Evolutionary conservation across 2,797 vertebrate species (phyloP).

Genomic region (Lutjanus argentimaculatus): DNA sequence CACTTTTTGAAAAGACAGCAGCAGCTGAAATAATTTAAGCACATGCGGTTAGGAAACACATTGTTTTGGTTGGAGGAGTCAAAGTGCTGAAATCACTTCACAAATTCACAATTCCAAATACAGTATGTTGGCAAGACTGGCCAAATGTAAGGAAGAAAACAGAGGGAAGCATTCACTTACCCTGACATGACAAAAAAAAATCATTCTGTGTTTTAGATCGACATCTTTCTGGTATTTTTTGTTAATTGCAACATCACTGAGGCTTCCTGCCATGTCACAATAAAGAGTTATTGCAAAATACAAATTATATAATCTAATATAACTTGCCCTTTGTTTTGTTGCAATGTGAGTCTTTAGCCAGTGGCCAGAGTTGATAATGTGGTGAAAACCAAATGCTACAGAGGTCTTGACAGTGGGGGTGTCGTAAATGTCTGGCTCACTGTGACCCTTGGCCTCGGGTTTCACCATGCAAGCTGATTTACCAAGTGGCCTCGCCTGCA

Average conservation of each 20-base stretch:
- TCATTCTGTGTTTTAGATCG: background rate
- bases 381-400: conserved; percentile 37
- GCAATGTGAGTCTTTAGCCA: conserved; percentile 7
- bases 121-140: background rate
- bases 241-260: background rate
- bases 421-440: conserved; percentile 81
- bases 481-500: conserved; percentile 88
- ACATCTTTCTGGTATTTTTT: background rate
- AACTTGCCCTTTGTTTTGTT: conserved; percentile 5
- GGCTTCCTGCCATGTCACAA: conserved; percentile 4
- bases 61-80: background rate
- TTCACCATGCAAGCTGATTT: conserved; percentile 89
- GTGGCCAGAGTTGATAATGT: conserved; percentile 35
- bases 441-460: conserved; percentile 88
- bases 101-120: background rate
- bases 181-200: background rate
- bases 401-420: conserved; percentile 45
- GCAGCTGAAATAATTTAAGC: background rate
- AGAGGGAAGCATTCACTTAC: background rate
- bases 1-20: background rate
- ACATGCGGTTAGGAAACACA: background rate
- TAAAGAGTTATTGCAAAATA: background rate
- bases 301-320: conserved; percentile 2
- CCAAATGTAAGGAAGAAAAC: conserved; percentile 20
- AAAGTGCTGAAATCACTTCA: background rate